Percentiles rank a stretch among this genome's conserved stretches.
phyloP scores from a whole-genome alignment of 1,140 invertebrate species.

The Drosophila punjabiensis region DNA sequence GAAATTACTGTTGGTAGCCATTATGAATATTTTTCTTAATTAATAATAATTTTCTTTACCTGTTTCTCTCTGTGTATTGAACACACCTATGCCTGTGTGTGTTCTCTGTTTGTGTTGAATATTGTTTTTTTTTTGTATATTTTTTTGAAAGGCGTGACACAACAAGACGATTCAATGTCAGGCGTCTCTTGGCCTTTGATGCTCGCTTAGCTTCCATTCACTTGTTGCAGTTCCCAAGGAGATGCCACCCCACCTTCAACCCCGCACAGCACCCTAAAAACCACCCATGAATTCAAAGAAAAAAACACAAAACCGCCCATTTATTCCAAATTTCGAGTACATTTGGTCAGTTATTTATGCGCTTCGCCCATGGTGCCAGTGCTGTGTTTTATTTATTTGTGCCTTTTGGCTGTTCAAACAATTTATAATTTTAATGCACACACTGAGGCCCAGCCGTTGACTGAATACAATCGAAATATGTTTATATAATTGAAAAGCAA shows the following conservation, averaged over 20 bases:
- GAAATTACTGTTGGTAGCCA: too few relatives aligned
- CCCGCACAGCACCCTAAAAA: not conserved
- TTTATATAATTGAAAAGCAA: conserved; percentile 82
- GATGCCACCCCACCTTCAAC: not conserved
- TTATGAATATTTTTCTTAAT: too few relatives aligned
- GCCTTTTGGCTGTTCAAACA: conserved; percentile 71
- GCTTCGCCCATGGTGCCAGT: too few relatives aligned
- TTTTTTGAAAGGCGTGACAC: conserved; percentile 58
- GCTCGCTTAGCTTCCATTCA: conserved; percentile 77
- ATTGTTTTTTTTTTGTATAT: too few relatives aligned
- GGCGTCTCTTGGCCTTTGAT: conserved; percentile 55
- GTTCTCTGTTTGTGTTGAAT: not conserved
- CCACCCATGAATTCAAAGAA: conserved; percentile 5
- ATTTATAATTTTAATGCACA: conserved; percentile 81
- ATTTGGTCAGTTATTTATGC: conserved; percentile 72
- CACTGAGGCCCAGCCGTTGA: conserved; percentile 58
- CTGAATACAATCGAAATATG: conserved; percentile 80
- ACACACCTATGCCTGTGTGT: not conserved
- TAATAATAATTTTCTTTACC: not conserved
- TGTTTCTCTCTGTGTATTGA: conserved; percentile 2
- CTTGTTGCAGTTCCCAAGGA: conserved; percentile 69
- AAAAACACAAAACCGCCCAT: conserved; percentile 11
- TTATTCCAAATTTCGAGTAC: conserved; percentile 63
- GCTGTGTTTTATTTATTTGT: conserved; percentile 62
- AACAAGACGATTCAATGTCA: conserved; percentile 73